Evolutionary conservation across 2,113 vertebrate genomes (phyloP).

Genomic region (Nyctibius bracteatus): DNA sequence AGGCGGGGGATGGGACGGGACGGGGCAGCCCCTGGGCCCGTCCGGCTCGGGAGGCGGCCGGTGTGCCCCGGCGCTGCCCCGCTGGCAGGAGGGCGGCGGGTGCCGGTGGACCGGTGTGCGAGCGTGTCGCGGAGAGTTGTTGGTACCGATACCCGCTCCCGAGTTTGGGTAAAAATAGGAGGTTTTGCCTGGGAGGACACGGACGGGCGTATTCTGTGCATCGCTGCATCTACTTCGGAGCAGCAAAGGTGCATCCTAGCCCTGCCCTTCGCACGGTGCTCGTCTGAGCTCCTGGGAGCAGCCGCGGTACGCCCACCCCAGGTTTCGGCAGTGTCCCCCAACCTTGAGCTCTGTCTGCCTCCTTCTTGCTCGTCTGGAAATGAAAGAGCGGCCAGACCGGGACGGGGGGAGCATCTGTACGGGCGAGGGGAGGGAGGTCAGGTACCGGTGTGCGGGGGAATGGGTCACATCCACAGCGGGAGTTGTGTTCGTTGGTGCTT

Average conservation of each 20-base stretch:
- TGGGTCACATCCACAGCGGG: neutral
- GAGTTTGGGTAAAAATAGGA: rapidly evolving
- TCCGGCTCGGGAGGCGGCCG: too few species aligned
- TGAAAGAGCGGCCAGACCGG: neutral
- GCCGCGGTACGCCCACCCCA: too few species aligned
- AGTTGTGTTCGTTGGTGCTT: neutral
- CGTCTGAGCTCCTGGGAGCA: too few species aligned
- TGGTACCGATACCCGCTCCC: neutral
- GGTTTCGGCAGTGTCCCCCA: neutral
- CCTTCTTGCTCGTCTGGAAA: neutral
- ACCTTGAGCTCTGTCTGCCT: neutral
- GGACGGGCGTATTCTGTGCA: neutral
- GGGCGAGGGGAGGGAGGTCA: neutral
- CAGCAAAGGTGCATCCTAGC: neutral
- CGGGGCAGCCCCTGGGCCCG: neutral
- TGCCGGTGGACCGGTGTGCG: too few species aligned
- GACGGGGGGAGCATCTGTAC: neutral
- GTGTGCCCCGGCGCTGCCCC: neutral
- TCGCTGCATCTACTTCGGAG: neutral
- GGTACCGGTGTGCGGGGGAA: too few species aligned
- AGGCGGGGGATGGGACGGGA: neutral
- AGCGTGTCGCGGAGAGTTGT: neutral
- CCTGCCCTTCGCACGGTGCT: too few species aligned
- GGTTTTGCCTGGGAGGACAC: rapidly evolving
- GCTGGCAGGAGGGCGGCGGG: neutral